Evolutionary conservation across 2,113 vertebrate species (phyloP), one percentile per base, ranked within the genome.

Genomic region (Camelus bactrianus): DNA sequence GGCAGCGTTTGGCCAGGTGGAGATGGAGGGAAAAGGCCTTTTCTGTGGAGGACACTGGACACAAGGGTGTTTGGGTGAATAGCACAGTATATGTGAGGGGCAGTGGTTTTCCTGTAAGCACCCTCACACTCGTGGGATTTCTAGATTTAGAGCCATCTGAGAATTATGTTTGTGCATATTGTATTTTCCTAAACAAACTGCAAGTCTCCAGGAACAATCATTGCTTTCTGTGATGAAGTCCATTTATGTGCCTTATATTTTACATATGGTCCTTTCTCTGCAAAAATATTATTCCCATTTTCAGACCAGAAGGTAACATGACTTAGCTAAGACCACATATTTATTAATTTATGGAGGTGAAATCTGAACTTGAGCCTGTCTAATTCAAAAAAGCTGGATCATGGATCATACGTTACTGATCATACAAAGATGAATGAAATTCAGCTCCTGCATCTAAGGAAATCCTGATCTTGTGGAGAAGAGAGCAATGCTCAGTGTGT

Each of bases 241-340:
- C 8, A 89, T 46, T 75, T 77, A 50, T 35, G 24, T 67, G 15
- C 38, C 38, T 38, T 42, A 30, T 50, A 67, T 46, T 91, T 88
- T 60, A 48, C 38, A 22, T 42, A 17, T 28, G 58, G 4, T 48
- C 30, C 30, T 62, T 60, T 32, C 50, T 54, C 65, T 85, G 13
- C 22, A 67, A 64, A 94, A 46, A 3, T 22, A 56, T 62, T 54
- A 62, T 70, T n/a, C 26, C 17, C 26, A 85, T 67, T 87, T 94
- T 76, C 46, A 95, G 46, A 65, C n/a, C 13, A 92, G 30, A 91
- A 28, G 24, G 65, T 32, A 91, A 95, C 89, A 75, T 38, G 50
- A 76, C 26, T 85, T 75, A 62, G 50, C 5, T 67, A 88, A 80
- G 54, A 58, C 16, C 48, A 85, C 24, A 54, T 20, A 70, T 35